phyloP scores from a whole-genome alignment of 2,113 vertebrate species.

The Bungarus multicinctus region DNA sequence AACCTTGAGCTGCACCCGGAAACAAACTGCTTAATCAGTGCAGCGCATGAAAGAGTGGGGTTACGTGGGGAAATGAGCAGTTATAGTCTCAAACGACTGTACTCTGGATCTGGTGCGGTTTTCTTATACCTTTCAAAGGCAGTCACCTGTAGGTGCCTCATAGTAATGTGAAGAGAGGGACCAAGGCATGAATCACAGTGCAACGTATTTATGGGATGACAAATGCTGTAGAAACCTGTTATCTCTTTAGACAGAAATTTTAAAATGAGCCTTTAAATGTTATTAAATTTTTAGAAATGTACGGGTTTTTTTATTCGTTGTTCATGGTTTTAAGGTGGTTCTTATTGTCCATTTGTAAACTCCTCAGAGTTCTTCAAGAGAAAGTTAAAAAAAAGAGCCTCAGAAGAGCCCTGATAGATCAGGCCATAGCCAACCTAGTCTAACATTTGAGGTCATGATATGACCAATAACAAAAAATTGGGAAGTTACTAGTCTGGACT shows the following conservation, averaged over 20 bases:
- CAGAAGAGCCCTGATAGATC: not conserved
- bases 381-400: not conserved
- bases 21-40: not conserved
- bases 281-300: not conserved
- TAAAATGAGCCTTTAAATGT: not conserved
- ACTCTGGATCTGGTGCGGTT: not conserved
- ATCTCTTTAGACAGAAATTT: not conserved
- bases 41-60: not conserved
- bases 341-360: not conserved
- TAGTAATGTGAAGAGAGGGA: not conserved
- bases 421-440: not conserved
- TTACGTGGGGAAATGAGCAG: not conserved
- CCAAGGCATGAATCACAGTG: not conserved
- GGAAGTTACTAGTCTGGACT: not conserved
- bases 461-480: not conserved
- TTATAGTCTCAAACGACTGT: not conserved
- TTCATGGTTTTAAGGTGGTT: not conserved
- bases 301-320: not conserved
- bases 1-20: not conserved
- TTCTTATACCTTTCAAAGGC: not conserved
- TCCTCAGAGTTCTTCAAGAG: not conserved
- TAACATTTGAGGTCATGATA: not conserved
- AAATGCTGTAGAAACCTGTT: not conserved
- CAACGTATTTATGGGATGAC: not conserved
- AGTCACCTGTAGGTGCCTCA: not conserved